Conservation (phyloP, 1,140 invertebrate genomes). For the Caerostris darwini region DNA sequence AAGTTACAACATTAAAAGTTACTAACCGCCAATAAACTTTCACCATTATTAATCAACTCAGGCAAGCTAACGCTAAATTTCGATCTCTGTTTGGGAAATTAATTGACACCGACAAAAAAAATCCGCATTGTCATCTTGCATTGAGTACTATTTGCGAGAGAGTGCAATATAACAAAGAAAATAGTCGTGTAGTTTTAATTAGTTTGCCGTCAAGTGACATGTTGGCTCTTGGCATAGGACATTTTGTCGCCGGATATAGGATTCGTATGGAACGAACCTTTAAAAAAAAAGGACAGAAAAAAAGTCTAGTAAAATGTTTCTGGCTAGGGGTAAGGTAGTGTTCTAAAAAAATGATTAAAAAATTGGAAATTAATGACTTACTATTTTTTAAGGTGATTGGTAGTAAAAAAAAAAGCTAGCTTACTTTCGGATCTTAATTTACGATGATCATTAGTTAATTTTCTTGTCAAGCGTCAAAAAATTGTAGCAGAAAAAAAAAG, state of each 20-base stretch:
- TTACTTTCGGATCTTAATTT: constrained; percentile 44
- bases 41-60: no score
- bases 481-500: background rate
- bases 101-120: constrained; percentile 13
- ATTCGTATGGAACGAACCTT: background rate
- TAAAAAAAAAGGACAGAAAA: background rate
- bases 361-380: constrained; percentile 23
- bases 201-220: constrained; percentile 7
- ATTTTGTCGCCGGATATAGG: background rate
- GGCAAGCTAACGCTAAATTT: background rate
- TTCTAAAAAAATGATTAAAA: background rate
- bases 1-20: no score
- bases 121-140: background rate
- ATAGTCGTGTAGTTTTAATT: constrained; percentile 19
- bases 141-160: background rate
- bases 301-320: background rate
- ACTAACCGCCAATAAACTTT: no score
- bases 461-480: background rate
- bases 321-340: background rate
- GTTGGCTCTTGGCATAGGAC: background rate
- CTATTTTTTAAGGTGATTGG: constrained; percentile 2
- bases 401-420: background rate
- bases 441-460: constrained; percentile 56
- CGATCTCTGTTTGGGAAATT: background rate
- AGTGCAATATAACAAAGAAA: background rate